phyloP scores from a whole-genome alignment of 1,140 invertebrate genomes.

The Drosophila watanabei region DNA sequence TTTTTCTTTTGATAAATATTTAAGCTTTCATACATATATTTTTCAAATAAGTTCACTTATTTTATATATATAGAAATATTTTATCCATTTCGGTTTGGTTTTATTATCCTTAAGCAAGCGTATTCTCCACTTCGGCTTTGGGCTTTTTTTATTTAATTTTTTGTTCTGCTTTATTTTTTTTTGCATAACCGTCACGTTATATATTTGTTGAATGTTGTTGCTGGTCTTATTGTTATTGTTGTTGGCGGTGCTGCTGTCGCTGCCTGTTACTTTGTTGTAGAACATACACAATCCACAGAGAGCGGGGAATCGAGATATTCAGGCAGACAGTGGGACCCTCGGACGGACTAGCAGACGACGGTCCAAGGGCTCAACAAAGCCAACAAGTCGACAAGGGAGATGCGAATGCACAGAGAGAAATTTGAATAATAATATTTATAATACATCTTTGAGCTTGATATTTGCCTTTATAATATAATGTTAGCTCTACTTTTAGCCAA shows the following conservation, averaged over 20 bases:
- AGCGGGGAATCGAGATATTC: slow-evolving; percentile 36
- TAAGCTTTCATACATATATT: neutral
- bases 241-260: slow-evolving; percentile 38
- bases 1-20: neutral
- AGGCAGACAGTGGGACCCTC: slow-evolving; percentile 20
- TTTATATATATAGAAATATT: neutral
- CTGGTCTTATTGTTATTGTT: slow-evolving; percentile 30
- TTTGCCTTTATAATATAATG: neutral
- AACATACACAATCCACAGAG: slow-evolving; percentile 61
- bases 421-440: neutral
- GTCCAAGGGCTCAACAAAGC: slow-evolving; percentile 75
- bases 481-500: no score
- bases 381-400: slow-evolving; percentile 76
- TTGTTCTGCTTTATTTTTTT: neutral
- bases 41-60: neutral
- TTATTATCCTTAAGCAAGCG: slow-evolving; percentile 7
- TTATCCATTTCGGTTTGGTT: no score
- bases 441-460: neutral
- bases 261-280: slow-evolving; percentile 78
- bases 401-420: slow-evolving; percentile 9
- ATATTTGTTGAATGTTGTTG: slow-evolving; percentile 25
- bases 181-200: slow-evolving; percentile 45
- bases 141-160: slow-evolving; percentile 26
- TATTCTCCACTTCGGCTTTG: slow-evolving; percentile 12
- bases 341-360: slow-evolving; percentile 21